A percentile compares a stretch with the other conserved stretches of the same genome.
These are phyloP conservation scores for Mystacornis crossleyi DNA, from an alignment of 2,113 vertebrate species.

Conservation along the genomic window DNA sequence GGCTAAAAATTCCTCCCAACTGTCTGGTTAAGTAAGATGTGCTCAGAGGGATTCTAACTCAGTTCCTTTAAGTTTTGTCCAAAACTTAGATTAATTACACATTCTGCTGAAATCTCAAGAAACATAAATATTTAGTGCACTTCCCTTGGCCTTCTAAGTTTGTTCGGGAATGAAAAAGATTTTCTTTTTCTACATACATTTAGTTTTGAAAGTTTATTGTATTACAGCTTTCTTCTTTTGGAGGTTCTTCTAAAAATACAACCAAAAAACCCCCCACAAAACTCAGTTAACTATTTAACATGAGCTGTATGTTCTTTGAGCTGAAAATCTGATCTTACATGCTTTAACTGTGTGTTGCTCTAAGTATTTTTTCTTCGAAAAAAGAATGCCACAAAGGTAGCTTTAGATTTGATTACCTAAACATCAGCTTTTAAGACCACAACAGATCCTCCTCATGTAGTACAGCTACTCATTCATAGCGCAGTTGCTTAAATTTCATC, in stretches of 20 bases:
- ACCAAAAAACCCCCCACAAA: not conserved
- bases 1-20: not conserved
- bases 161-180: not conserved
- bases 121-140: not conserved
- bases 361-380: not conserved
- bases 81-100: constrained; percentile 8
- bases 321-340: not conserved
- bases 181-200: not conserved
- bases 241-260: not conserved
- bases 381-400: not conserved
- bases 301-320: not conserved
- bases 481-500: not conserved
- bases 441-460: not conserved
- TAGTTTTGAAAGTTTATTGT: not conserved
- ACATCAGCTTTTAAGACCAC: not conserved
- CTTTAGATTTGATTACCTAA: not conserved
- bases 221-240: not conserved
- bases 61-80: not conserved
- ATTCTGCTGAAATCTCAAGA: not conserved
- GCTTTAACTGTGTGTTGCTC: not conserved
- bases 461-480: not conserved
- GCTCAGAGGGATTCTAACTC: not conserved
- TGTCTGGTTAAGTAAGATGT: not conserved
- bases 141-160: not conserved
- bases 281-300: not conserved